phyloP scores from a whole-genome alignment of 2,797 vertebrate species.

The Chlorospingus semifuscus region DNA sequence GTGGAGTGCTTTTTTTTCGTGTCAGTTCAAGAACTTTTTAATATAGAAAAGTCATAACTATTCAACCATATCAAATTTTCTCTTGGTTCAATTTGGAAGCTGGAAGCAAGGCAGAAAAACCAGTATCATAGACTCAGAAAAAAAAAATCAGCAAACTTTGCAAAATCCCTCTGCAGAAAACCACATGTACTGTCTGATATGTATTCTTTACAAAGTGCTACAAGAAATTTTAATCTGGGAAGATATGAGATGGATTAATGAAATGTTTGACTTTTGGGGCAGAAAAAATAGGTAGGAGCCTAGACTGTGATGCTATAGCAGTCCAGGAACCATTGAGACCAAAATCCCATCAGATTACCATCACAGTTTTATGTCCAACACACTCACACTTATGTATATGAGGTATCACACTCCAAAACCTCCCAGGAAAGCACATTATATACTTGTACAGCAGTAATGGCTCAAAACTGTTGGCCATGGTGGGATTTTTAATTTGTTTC shows the following conservation, averaged over 20 bases:
- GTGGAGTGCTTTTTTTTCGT: background rate
- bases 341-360: background rate
- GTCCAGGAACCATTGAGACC: background rate
- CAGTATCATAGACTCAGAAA: background rate
- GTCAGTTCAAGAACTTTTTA: background rate
- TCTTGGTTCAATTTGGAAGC: background rate
- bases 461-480: fast-evolving
- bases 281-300: background rate
- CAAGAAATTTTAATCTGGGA: background rate
- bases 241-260: background rate
- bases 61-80: background rate
- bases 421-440: background rate
- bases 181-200: background rate
- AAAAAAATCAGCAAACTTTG: background rate
- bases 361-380: background rate
- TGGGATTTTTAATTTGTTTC: background rate
- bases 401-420: background rate
- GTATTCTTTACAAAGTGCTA: background rate
- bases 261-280: background rate
- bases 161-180: background rate
- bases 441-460: background rate
- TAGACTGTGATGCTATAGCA: background rate
- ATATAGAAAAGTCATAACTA: constrained; percentile 11
- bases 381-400: background rate
- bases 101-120: background rate